Percentiles rank a stretch among this genome's conserved stretches.
phyloP scores from a whole-genome alignment of 35 echinoderm and acorn worm species.

The Diadema setosum region DNA sequence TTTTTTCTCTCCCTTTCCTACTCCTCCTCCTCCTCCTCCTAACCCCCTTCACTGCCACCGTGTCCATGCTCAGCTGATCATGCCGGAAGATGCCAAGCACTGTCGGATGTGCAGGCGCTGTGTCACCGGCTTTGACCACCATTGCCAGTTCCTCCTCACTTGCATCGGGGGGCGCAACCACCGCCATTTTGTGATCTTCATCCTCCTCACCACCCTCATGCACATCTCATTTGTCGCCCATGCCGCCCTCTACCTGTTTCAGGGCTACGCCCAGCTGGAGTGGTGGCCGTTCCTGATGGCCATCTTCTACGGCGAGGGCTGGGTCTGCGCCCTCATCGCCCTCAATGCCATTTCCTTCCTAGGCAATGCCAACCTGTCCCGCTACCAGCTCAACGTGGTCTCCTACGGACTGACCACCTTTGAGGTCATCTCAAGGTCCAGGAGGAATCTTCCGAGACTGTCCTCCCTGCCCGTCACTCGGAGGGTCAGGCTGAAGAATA shows the following conservation, averaged over 20 bases:
- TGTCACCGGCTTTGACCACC: conserved; percentile 67
- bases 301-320: conserved; percentile 31
- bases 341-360: conserved; percentile 72
- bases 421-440: neutral
- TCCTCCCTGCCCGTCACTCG: neutral
- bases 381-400: conserved; percentile 47
- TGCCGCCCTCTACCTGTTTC: conserved; percentile 15
- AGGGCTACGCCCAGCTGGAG: neutral
- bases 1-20: no score
- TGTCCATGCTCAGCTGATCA: conserved; percentile 57
- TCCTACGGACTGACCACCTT: conserved; percentile 56
- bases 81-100: conserved; percentile 48
- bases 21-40: no score
- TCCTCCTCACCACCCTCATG: neutral
- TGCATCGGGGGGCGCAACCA: conserved; percentile 93
- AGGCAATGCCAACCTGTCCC: conserved; percentile 53
- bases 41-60: neutral
- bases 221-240: conserved; percentile 59
- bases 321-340: conserved; percentile 45
- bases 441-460: neutral
- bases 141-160: conserved; percentile 83
- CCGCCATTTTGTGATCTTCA: conserved; percentile 62
- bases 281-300: conserved; percentile 19
- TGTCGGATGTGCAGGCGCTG: conserved; percentile 91
- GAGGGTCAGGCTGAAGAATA: neutral